Evolutionary conservation across 1,140 invertebrate genomes (phyloP).

Genomic region (Saccostrea glomerata): DNA sequence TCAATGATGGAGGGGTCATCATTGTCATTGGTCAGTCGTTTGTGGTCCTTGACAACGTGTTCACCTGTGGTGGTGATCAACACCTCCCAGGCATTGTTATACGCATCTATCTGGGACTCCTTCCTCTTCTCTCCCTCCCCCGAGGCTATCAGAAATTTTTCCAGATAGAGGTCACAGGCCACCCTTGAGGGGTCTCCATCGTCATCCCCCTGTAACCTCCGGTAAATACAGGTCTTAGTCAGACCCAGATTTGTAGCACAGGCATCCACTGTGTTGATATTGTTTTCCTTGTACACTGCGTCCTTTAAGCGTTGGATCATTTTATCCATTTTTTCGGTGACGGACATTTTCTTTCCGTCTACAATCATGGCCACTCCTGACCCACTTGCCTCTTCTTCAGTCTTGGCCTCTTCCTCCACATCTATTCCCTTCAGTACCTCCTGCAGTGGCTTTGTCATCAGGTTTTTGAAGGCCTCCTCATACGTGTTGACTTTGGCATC

Average conservation of each 20-base stretch:
- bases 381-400: constrained; percentile 38
- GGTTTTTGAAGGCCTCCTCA: constrained; percentile 54
- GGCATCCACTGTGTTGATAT: constrained; percentile 62
- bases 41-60: constrained; percentile 63
- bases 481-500: constrained; percentile 63
- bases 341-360: constrained; percentile 44
- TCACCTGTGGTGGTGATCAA: constrained; percentile 58
- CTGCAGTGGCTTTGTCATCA: constrained; percentile 52
- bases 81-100: constrained; percentile 64
- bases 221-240: constrained; percentile 64
- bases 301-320: constrained; percentile 56
- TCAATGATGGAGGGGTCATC: constrained; percentile 64
- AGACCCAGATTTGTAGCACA: constrained; percentile 58
- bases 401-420: constrained; percentile 46
- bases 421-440: constrained; percentile 57
- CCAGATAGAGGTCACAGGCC: constrained; percentile 63
- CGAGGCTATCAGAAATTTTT: constrained; percentile 62
- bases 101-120: constrained; percentile 62
- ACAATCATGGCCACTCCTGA: neutral
- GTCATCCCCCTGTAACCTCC: constrained; percentile 30
- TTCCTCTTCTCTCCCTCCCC: constrained; percentile 59
- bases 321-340: constrained; percentile 53
- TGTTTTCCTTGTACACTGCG: constrained; percentile 55
- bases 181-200: constrained; percentile 41
- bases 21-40: constrained; percentile 62